These are phyloP conservation scores for Orthosia cruda DNA, from an alignment of 2,888 invertebrate genomes.

Conservation along the genomic window DNA sequence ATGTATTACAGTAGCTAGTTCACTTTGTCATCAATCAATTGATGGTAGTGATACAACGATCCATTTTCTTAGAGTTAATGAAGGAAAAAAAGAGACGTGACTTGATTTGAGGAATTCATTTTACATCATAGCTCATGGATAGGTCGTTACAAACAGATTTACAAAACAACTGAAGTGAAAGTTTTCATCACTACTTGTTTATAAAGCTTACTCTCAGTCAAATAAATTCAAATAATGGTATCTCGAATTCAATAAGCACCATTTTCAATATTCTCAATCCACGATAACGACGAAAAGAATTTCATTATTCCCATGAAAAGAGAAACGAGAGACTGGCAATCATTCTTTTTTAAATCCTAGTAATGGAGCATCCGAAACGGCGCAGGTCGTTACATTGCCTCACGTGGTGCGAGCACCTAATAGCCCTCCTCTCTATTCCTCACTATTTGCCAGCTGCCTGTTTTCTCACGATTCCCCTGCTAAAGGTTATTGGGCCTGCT, in stretches of 20 bases:
- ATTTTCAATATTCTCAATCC: slow-evolving; percentile 49
- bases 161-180: neutral
- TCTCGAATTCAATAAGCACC: slow-evolving; percentile 30
- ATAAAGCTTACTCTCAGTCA: neutral
- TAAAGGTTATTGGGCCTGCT: slow-evolving; percentile 91
- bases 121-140: neutral
- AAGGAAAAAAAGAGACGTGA: neutral
- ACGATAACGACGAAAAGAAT: slow-evolving; percentile 44
- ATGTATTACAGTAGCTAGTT: neutral
- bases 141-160: neutral
- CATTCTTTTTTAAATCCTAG: slow-evolving; percentile 76
- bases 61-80: neutral
- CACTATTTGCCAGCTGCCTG: slow-evolving; percentile 87
- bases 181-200: neutral
- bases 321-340: slow-evolving; percentile 63
- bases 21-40: neutral
- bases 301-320: slow-evolving; percentile 66
- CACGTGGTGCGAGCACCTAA: slow-evolving; percentile 86
- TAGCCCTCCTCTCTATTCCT: slow-evolving; percentile 87
- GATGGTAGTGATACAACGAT: neutral
- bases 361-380: slow-evolving; percentile 83
- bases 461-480: slow-evolving; percentile 87
- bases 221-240: slow-evolving; percentile 6
- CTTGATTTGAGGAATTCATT: neutral
- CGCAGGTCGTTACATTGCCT: slow-evolving; percentile 83